These are phyloP conservation scores for Sceloporus undulatus DNA, from an alignment of 2,113 vertebrate genomes.

Conservation along the genomic window DNA sequence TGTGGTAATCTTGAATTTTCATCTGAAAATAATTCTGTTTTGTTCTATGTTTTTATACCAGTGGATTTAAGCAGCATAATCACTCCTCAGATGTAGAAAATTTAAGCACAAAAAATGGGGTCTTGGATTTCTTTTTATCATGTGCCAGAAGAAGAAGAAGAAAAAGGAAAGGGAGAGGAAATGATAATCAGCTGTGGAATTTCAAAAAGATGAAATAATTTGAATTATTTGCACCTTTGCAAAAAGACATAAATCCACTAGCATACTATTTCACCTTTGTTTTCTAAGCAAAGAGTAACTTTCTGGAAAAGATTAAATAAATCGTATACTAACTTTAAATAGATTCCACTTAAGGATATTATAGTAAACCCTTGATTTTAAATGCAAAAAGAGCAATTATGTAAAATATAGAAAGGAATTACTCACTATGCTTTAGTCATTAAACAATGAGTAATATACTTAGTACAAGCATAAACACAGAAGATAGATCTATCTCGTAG, in stretches of 20 bases:
- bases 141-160: conserved; percentile 11
- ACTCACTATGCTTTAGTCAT: conserved; percentile 21
- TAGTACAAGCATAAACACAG: neutral
- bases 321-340: too few species aligned
- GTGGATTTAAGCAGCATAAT: neutral
- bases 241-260: too few species aligned
- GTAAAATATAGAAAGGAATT: conserved; percentile 17
- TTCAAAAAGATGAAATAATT: conserved; percentile 38
- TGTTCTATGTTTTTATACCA: conserved; percentile 23
- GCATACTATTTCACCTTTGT: too few species aligned
- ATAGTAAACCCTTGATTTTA: too few species aligned
- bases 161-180: conserved; percentile 4
- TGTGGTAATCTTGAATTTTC: too few species aligned
- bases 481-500: neutral
- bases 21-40: too few species aligned
- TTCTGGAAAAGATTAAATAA: too few species aligned
- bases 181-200: neutral
- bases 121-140: neutral
- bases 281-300: too few species aligned
- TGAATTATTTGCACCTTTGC: neutral
- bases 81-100: neutral
- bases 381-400: conserved; percentile 13
- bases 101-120: neutral
- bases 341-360: too few species aligned
- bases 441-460: conserved; percentile 41